Evolutionary conservation across 64 coral and sea anemone species (phyloP).

Genomic region (Orbicella faveolata): DNA sequence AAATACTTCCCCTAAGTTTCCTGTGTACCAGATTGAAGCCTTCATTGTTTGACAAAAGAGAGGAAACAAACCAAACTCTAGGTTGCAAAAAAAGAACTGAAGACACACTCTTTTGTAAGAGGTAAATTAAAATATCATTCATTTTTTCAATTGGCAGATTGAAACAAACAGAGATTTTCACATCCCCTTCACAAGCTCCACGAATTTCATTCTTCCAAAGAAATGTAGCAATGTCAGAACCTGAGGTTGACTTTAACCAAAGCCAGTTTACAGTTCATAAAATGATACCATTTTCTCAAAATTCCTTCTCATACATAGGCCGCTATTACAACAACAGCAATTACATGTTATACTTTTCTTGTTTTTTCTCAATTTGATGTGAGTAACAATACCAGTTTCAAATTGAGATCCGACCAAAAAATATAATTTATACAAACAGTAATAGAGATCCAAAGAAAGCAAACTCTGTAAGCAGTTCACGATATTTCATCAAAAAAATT

Average conservation of each 20-base stretch:
- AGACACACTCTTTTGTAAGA: not conserved
- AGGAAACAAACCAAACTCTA: slow-evolving; percentile 8
- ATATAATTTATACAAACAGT: not conserved
- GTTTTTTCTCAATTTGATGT: not conserved
- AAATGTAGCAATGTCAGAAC: not conserved
- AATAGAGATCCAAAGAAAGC: not conserved
- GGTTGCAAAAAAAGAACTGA: not conserved
- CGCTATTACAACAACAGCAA: not conserved
- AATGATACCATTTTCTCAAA: not conserved
- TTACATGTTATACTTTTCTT: not conserved
- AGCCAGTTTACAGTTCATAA: not conserved
- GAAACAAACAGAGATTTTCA: not conserved
- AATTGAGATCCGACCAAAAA: not conserved
- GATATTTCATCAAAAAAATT: not conserved
- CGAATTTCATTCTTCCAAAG: not conserved
- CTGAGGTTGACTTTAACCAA: not conserved
- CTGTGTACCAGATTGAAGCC: not conserved
- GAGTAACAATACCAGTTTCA: not conserved
- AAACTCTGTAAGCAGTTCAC: not conserved
- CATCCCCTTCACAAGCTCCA: not conserved
- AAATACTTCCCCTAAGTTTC: slow-evolving; percentile 14
- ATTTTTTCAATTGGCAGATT: not conserved
- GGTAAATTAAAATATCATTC: not conserved
- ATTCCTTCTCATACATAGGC: not conserved
- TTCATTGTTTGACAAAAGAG: not conserved